Evolutionary conservation across 2,888 invertebrate species (phyloP), one percentile per base, ranked within the genome.

Genomic region (Ptychoptera albimana): DNA sequence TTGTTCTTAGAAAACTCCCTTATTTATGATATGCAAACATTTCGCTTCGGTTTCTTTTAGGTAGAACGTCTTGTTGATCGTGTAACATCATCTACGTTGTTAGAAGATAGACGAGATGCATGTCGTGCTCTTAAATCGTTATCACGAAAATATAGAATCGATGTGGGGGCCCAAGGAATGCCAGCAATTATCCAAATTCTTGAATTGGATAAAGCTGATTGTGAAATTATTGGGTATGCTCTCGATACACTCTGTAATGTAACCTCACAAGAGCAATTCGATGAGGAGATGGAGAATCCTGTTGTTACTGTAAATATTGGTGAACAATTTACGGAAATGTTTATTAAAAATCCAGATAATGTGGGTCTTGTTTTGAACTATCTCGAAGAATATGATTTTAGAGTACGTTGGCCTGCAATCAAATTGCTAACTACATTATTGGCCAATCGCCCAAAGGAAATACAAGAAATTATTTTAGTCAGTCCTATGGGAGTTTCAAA

Each of bases 401-500:
- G 86, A 60, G 88, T 97, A 0, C 73, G 96, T 49, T 79, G 91
- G 67, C 85, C 92, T 0, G 83, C 92, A 5, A 82, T 97, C 9
- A 85, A 85, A 56, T 68, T 99, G 8, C 66, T 99, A 10, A 88
- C 86, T 0, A 81, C 85, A n/a, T 67, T 98, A 34, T 70, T 97
- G 9, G 76, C 78, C 0, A 93, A 92, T 58, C 79, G 84, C 60
- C 79, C 83, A 0, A 83, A 84, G 59, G 87, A 88, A 48, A 79
- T 89, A 42, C 89, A 91, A 65, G 88, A 89, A 60, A 82, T 86
- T 12, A 78, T 89, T 42, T 67, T 91, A 45, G 79, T 87, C 3
- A 87, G 87, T 62, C 89, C 92, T n/a, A 89, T 92, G 86, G 97
- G 93, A 1, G 87, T 98, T 0, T 93, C 96, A 1, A 92, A 91